Evolutionary conservation across 1,140 invertebrate species (phyloP), one percentile per base, ranked within the genome.

Genomic region (Drosophila ironensis): DNA sequence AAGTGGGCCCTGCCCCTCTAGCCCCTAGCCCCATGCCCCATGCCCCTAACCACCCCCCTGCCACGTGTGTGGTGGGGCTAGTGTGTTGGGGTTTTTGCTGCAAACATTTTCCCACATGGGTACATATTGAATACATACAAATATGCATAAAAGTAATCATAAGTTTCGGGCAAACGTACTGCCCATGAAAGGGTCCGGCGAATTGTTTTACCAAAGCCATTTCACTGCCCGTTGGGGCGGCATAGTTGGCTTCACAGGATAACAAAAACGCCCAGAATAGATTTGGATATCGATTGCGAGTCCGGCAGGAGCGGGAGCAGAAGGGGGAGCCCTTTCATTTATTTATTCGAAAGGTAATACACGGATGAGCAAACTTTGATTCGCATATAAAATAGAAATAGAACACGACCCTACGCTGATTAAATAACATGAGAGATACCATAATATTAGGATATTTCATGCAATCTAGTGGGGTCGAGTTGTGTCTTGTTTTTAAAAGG

Each of bases 91-190:
- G 9, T n/a, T 53, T 11, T 9, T 53, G 25, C 25, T 20, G 38
- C 38, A 28, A 28, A 42, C 28, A 30, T 2, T 27, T 7, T 9
- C 19, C 19, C 4, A 8, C 14, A 25, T 20, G 14, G n/a, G 16
- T 42, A 27, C 30, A 25, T 28, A 24, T 27, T 24, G 47, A 14
- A 41, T 63, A 20, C 33, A 40, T 42, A 69, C 52, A 68, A 68
- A 66, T 70, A 71, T 71, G 66, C 67, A 71, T 70, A 61, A 70
- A 71, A 71, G 67, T 60, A 71, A 71, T 71, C 53, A 70, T 22
- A 60, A 71, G 42, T 46, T 45, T 17, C 41, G 27, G 12, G 7
- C n/a, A 19, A 19, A 12, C 14, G 25, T 24, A 40, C 37, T 41
- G 22, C 35, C 27, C 51, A 48, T 22, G 35, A 25, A 69, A 69